Base-by-base conservation (phyloP, 64 coral and sea anemone species). In the Stichodactyla helianthus region DNA sequence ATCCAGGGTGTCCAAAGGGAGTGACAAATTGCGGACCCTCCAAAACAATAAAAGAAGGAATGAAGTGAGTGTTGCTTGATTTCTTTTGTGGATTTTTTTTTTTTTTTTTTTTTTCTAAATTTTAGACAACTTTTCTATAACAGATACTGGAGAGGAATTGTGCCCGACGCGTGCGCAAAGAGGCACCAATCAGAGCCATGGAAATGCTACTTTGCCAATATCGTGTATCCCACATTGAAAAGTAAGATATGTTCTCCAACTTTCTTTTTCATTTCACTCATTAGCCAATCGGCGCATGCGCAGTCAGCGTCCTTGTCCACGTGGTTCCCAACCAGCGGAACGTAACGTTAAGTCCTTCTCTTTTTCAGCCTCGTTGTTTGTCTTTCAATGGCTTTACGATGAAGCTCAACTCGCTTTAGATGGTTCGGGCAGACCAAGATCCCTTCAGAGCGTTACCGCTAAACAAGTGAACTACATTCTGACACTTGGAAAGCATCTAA, bases 191-290 rank as follows among this genome's bases (percentile, higher is more conserved):
- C 5, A 6, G 13, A 88, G 25, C 79, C 80, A 52, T 96, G 94
- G 94, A 93, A 88, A 52, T 96, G 94, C 57, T 96, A 93, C 71
- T 96, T 96, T 88, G 94, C 84, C 1, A 90, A 96, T 52, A 55
- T 89, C 26, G 86, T 96, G 17, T 96, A 93, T 58, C 57, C 84
- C 4, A 96, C 94, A 31, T 52, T 92, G 16, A 87, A 56, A 18
- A 68, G 91, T 92, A 88, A 92, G 91, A 44, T 44, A 44, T 44
- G 1, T 44, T 44, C 35, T 44, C 35, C 1, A 44, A 44, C 1
- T 44, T 44, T 44, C 35, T 2, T 31, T 44, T n/a, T n/a, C n/a
- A 44, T 44, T 44, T 44, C 35, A 44, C 35, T 44, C 35, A 3
- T 44, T 44, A 44, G 35, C 35, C 35, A 2, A 44, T 44, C 35